Conservation (phyloP, 2,113 vertebrate species). For the Gadus chalcogrammus region DNA sequence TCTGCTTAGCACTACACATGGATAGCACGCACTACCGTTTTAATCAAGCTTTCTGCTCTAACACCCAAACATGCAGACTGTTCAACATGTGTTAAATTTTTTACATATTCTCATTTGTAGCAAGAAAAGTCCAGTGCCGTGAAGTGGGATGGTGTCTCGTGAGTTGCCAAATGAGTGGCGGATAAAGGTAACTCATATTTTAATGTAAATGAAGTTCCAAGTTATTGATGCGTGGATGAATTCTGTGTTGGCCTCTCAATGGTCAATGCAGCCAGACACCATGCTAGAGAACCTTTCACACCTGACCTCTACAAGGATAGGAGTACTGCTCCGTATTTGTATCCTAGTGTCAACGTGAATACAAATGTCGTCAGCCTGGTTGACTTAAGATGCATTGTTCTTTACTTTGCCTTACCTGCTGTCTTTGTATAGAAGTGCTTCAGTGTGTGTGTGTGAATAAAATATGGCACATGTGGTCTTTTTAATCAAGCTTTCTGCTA, state of each 20-base stretch:
- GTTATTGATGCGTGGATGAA: constrained; percentile 52
- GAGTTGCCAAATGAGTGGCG: too few relatives aligned
- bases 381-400: too few relatives aligned
- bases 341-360: neutral
- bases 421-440: too few relatives aligned
- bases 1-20: too few relatives aligned
- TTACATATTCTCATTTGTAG: too few relatives aligned
- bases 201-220: too few relatives aligned
- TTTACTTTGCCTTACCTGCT: too few relatives aligned
- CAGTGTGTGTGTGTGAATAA: too few relatives aligned
- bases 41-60: neutral
- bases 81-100: too few relatives aligned
- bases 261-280: constrained; percentile 68
- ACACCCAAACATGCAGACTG: neutral
- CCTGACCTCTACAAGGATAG: constrained; percentile 10
- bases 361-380: neutral
- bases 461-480: neutral
- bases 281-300: constrained; percentile 56
- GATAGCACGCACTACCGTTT: neutral
- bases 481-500: neutral
- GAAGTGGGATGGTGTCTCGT: too few relatives aligned
- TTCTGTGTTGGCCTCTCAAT: constrained; percentile 59
- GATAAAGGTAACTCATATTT: too few relatives aligned
- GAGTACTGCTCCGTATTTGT: neutral
- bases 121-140: too few relatives aligned